These are phyloP conservation scores for Pipistrellus pygmaeus DNA, from an alignment of 2,797 vertebrate species.

Conservation along the genomic window DNA sequence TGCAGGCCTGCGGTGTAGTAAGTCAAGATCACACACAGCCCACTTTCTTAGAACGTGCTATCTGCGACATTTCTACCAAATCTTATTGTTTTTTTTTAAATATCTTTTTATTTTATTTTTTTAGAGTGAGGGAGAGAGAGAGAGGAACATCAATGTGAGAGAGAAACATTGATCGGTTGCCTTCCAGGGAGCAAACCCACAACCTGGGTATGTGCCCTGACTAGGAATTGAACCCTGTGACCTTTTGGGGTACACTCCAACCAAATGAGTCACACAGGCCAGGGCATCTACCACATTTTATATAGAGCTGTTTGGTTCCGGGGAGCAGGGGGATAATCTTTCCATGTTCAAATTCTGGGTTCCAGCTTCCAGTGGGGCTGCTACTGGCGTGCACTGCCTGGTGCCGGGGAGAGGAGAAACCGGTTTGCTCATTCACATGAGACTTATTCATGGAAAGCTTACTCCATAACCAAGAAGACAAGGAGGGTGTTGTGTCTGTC, in stretches of 20 bases:
- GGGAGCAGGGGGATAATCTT: neutral
- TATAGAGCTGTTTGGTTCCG: conserved; percentile 17
- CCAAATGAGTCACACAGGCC: neutral
- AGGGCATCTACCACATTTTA: neutral
- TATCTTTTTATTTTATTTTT: neutral
- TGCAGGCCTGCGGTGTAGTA: no score
- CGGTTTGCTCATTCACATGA: neutral
- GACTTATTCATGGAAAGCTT: neutral
- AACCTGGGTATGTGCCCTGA: neutral
- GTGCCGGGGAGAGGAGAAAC: conserved; percentile 55
- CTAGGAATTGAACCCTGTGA: neutral
- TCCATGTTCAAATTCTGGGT: conserved; percentile 38
- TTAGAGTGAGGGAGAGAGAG: neutral
- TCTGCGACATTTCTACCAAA: neutral
- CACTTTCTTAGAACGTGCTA: conserved; percentile 5
- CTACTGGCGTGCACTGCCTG: neutral
- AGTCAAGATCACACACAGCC: neutral
- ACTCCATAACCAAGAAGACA: neutral
- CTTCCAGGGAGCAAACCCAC: neutral
- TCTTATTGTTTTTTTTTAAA: neutral
- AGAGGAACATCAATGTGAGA: neutral
- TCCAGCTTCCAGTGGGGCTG: neutral
- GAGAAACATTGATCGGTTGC: neutral
- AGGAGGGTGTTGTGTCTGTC: neutral
- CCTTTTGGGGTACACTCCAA: neutral